Percentiles rank a stretch among this genome's conserved stretches.
Evolutionary conservation across 2,797 vertebrate species (phyloP).

Genomic region (Lepus oiostolus): DNA sequence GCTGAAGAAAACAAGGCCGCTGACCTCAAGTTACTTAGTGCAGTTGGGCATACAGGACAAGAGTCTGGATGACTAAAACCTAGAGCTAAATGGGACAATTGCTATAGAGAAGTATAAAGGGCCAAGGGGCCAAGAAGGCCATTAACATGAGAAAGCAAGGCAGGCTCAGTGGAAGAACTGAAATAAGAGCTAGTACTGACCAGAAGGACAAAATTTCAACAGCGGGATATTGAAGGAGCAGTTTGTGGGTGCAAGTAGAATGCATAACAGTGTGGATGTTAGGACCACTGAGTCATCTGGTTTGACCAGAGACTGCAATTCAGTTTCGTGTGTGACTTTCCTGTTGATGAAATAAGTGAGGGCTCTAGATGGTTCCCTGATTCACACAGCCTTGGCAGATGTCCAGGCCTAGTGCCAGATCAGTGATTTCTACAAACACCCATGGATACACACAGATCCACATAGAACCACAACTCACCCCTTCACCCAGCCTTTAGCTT

Average conservation of each 20-base stretch:
- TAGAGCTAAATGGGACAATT: neutral
- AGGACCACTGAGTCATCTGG: neutral
- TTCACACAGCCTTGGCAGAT: neutral
- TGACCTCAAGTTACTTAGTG: neutral
- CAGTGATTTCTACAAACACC: neutral
- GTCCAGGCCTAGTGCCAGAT: neutral
- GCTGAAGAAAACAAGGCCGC: neutral
- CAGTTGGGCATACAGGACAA: neutral
- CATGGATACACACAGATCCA: neutral
- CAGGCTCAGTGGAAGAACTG: neutral
- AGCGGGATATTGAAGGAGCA: neutral
- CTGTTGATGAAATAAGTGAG: neutral
- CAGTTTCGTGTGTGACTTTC: neutral
- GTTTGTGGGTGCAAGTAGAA: neutral
- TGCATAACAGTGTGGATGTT: neutral
- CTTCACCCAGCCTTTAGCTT: neutral
- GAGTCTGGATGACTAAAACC: neutral
- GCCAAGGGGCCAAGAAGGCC: neutral
- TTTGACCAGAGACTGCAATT: neutral
- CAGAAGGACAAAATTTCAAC: neutral
- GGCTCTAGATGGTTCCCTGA: neutral
- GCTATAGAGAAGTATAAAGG: neutral
- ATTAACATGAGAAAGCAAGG: neutral
- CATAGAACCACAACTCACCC: neutral
- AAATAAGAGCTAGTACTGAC: neutral